These are phyloP conservation scores for Bursaphelenchus mucronatus DNA, from an alignment of 1,140 invertebrate species.

Conservation along the genomic window DNA sequence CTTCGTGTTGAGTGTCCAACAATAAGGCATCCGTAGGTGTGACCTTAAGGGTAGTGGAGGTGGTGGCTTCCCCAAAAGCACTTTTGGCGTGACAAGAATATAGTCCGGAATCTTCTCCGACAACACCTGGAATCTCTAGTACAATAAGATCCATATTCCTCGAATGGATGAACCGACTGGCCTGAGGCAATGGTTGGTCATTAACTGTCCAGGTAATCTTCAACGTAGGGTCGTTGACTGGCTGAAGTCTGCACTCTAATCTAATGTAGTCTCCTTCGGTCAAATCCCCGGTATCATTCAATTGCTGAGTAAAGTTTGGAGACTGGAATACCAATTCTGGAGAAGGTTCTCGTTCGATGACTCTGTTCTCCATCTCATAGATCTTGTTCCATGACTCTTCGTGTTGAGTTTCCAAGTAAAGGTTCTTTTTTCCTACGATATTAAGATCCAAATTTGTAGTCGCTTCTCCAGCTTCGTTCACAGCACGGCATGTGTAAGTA, in stretches of 20 bases:
- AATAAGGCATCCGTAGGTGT: conserved; percentile 74
- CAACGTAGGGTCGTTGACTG: conserved; percentile 63
- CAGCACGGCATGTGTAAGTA: conserved; percentile 83
- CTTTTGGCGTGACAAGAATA: conserved; percentile 91
- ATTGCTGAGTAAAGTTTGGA: conserved; percentile 52
- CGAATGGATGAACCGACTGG: conserved; percentile 87
- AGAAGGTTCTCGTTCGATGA: conserved; percentile 34
- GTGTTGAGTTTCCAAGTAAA: conserved; percentile 64
- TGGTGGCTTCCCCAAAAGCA: conserved; percentile 81
- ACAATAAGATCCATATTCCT: conserved; percentile 97
- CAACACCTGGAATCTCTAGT: conserved; percentile 86
- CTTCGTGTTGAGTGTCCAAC: conserved; percentile 78
- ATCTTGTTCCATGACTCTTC: conserved; percentile 90
- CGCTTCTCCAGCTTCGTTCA: conserved; percentile 85
- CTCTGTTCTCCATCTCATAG: conserved; percentile 64
- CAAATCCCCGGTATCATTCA: conserved; percentile 64
- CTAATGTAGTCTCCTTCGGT: conserved; percentile 84
- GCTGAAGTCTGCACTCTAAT: conserved; percentile 73
- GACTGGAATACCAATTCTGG: conserved; percentile 48
- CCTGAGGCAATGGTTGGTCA: conserved; percentile 61
- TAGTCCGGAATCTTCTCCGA: conserved; percentile 85
- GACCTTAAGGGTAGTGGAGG: conserved; percentile 80
- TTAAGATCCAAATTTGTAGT: conserved; percentile 81
- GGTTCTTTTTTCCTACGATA: conserved; percentile 51
- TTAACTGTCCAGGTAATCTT: conserved; percentile 65